phyloP scores from a whole-genome alignment of 2,113 vertebrate genomes.

The Zosterops pallidus region DNA sequence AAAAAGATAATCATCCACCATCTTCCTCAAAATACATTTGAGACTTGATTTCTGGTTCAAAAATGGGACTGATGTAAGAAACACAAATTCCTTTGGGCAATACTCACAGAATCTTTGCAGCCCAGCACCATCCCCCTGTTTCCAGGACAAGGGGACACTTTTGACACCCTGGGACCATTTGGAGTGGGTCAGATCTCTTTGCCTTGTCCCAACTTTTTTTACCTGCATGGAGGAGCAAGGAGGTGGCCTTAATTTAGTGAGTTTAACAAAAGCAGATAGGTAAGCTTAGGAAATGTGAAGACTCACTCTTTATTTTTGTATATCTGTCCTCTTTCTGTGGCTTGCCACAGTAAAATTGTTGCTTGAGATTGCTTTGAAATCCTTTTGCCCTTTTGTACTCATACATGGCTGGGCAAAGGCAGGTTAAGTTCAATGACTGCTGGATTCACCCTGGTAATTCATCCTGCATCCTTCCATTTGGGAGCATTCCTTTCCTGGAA shows the following conservation, averaged over 20 bases:
- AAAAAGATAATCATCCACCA: not conserved
- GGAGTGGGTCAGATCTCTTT: not conserved
- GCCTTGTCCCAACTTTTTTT: not conserved
- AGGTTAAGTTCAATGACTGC: not conserved
- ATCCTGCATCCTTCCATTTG: not conserved
- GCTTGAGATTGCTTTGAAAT: not conserved
- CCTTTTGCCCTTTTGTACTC: not conserved
- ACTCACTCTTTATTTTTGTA: not conserved
- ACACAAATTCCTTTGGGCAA: not conserved
- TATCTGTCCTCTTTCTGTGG: not conserved
- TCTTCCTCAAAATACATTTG: not conserved
- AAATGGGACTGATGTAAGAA: not conserved
- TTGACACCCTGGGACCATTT: not conserved
- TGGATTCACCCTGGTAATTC: not conserved
- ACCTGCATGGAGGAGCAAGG: not conserved
- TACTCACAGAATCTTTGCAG: not conserved
- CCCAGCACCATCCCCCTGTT: not conserved
- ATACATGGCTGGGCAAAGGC: not conserved
- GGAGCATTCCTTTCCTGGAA: not conserved
- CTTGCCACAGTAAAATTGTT: not conserved
- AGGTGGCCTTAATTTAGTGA: not conserved
- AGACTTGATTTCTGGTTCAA: not conserved
- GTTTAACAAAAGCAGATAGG: not conserved
- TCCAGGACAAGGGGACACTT: not conserved
- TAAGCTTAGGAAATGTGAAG: not conserved